Percentiles rank a stretch among this genome's conserved stretches.
phyloP scores from a whole-genome alignment of 2,797 vertebrate species.

The Erithacus rubecula region DNA sequence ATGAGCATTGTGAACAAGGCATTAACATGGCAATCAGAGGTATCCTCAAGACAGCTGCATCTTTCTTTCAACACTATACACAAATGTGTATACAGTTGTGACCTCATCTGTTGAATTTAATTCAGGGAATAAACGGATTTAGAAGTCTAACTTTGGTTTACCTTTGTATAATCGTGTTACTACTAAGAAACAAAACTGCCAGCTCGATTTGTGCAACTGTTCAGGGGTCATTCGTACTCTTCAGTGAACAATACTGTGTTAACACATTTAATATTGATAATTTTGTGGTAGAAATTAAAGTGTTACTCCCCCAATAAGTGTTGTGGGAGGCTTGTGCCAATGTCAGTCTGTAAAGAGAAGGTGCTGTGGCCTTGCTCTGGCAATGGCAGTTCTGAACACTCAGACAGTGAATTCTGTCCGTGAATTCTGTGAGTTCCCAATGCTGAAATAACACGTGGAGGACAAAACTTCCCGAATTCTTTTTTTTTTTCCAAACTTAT shows the following conservation, averaged over 20 bases:
- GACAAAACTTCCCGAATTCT: not conserved
- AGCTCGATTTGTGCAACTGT: not conserved
- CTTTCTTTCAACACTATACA: not conserved
- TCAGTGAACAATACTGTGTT: too few relatives aligned
- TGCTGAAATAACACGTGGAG: not conserved
- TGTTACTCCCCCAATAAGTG: rapidly evolving
- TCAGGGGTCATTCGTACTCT: not conserved
- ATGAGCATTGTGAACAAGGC: slow-evolving; percentile 44
- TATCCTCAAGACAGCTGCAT: slow-evolving; percentile 3
- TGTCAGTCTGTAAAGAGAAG: not conserved
- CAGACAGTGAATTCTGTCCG: not conserved
- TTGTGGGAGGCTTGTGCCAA: not conserved
- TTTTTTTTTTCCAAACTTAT: not conserved
- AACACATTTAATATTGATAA: not conserved
- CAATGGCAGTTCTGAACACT: not conserved
- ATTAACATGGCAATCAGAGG: slow-evolving; percentile 8
- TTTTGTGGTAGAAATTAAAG: not conserved
- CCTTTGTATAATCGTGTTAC: not conserved
- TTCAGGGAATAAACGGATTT: not conserved
- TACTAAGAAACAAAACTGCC: not conserved
- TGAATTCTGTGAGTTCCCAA: rapidly evolving
- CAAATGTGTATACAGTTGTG: not conserved
- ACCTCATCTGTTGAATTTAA: not conserved
- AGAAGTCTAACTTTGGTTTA: not conserved
- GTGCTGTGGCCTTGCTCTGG: not conserved